These are phyloP conservation scores for Teleogryllus oceanicus DNA, from an alignment of 2,888 invertebrate species.

Conservation along the genomic window DNA sequence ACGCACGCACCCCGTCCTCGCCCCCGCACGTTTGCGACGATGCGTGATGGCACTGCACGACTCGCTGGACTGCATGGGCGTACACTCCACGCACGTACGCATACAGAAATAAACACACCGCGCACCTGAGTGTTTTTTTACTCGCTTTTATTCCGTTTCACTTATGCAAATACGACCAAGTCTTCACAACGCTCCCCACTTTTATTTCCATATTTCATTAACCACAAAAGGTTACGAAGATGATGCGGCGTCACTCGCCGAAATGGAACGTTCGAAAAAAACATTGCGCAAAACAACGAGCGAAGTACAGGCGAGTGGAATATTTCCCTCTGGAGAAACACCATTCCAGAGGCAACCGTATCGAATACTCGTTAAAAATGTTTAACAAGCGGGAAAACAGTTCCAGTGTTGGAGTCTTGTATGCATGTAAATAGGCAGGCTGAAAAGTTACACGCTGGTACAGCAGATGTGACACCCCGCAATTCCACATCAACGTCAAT, in stretches of 20 bases:
- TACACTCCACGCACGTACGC: background rate
- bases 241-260: background rate
- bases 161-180: background rate
- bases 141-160: background rate
- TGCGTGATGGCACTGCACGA: background rate
- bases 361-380: constrained; percentile 10
- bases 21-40: background rate
- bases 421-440: background rate
- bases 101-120: background rate
- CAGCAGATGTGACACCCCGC: background rate
- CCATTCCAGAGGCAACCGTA: background rate
- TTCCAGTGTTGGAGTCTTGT: background rate
- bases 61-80: background rate
- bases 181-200: background rate
- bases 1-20: background rate
- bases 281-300: background rate
- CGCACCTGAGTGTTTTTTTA: background rate
- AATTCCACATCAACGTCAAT: background rate
- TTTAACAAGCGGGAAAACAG: background rate
- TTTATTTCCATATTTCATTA: background rate
- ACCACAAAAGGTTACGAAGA: constrained; percentile 3
- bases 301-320: background rate
- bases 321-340: background rate
- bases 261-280: background rate
- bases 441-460: background rate